Evolutionary conservation across 2,113 vertebrate species (phyloP).

Genomic region (Chaetops frenatus): DNA sequence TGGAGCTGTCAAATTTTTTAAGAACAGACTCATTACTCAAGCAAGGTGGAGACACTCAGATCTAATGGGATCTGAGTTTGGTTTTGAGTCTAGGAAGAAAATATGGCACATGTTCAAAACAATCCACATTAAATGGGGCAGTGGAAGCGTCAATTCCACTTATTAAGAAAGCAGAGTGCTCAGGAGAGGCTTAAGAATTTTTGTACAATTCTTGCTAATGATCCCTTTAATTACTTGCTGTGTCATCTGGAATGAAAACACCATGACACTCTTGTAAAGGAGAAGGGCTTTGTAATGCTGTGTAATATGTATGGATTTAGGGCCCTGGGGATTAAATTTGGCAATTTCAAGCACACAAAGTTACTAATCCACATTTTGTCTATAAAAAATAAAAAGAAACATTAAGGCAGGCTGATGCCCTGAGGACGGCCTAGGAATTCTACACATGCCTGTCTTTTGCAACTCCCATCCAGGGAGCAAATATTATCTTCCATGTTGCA

Average conservation of each 20-base stretch:
- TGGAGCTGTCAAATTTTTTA: neutral
- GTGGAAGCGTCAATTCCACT: neutral
- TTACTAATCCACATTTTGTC: slow-evolving; percentile 22
- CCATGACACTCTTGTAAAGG: neutral
- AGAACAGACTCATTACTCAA: neutral
- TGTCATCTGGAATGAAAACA: slow-evolving; percentile 31
- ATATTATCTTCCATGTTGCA: neutral
- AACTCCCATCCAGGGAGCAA: neutral
- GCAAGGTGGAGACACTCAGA: neutral
- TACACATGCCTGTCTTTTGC: neutral
- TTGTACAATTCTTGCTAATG: slow-evolving; percentile 10
- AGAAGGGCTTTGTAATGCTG: slow-evolving; percentile 3
- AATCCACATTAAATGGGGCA: neutral
- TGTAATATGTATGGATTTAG: neutral
- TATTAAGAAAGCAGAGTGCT: neutral
- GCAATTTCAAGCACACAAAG: neutral
- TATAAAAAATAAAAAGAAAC: neutral
- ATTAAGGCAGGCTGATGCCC: neutral
- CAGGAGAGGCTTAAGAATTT: neutral
- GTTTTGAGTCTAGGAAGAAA: neutral
- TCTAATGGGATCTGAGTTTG: neutral
- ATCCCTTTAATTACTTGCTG: slow-evolving; percentile 32
- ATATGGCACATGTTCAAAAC: neutral
- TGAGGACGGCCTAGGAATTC: neutral
- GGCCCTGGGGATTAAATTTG: slow-evolving; percentile 1